Evolutionary conservation across 92 coral and sea anemone species (phyloP).

Genomic region (Virgularia gustaviana): DNA sequence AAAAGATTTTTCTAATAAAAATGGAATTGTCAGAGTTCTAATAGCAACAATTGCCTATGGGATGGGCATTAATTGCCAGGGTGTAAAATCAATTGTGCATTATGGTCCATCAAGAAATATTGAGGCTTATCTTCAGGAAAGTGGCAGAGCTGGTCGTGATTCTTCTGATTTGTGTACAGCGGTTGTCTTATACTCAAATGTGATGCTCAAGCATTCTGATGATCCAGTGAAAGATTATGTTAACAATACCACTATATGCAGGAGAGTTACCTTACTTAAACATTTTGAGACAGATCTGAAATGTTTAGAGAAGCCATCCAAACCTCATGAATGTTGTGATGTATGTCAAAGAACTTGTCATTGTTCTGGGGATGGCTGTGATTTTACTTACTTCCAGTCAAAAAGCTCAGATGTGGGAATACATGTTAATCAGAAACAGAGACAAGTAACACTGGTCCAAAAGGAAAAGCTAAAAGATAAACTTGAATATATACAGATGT

Average conservation of each 20-base stretch:
- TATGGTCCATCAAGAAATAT: constrained; percentile 55
- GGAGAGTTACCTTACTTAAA: constrained; percentile 24
- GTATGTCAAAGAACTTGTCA: constrained; percentile 42
- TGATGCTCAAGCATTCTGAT: constrained; percentile 39
- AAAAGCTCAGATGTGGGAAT: no score
- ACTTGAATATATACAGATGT: no score
- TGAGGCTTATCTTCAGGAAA: constrained; percentile 50
- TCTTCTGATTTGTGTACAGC: constrained; percentile 32
- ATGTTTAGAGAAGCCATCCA: background rate
- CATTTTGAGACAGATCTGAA: constrained; percentile 29
- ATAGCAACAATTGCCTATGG: constrained; percentile 61
- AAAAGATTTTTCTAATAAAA: constrained; percentile 3
- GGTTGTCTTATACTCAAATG: constrained; percentile 29
- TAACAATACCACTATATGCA: constrained; percentile 5
- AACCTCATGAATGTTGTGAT: constrained; percentile 53
- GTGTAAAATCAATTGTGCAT: constrained; percentile 36
- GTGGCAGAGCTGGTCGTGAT: constrained; percentile 57
- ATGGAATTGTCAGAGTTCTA: constrained; percentile 34
- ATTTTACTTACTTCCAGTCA: no score
- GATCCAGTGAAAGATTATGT: constrained; percentile 40
- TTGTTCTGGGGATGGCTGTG: constrained; percentile 41
- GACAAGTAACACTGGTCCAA: no score
- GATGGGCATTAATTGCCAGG: constrained; percentile 55
- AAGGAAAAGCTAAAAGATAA: no score
- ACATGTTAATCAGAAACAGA: no score